Evolutionary conservation across 2,888 invertebrate species (phyloP).

Genomic region (Coleophora flavipennella): DNA sequence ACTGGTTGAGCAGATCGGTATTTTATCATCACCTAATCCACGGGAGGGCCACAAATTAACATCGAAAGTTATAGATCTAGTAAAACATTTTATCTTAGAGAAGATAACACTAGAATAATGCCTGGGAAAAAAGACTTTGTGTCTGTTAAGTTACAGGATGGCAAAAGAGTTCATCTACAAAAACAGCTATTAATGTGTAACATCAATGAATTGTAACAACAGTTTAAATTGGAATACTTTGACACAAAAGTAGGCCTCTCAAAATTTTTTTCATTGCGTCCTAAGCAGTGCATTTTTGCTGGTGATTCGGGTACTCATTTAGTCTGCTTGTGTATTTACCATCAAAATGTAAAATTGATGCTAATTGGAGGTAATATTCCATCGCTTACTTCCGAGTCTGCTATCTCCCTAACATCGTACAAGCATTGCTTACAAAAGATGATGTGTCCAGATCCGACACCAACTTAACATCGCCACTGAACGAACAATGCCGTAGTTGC

Average conservation of each 20-base stretch:
- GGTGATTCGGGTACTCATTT: conserved; percentile 17
- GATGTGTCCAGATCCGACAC: conserved; percentile 17
- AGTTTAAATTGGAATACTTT: conserved; percentile 11
- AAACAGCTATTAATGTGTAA: conserved; percentile 11
- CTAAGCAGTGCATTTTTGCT: conserved; percentile 16
- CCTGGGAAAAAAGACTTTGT: conserved; percentile 7
- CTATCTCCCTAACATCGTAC: conserved; percentile 13
- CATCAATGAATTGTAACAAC: conserved; percentile 10
- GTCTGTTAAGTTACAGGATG: conserved; percentile 14
- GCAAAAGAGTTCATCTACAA: conserved; percentile 11
- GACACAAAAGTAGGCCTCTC: conserved; percentile 13
- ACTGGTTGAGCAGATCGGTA: conserved; percentile 12
- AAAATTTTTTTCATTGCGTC: conserved; percentile 16
- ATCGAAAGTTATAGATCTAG: conserved; percentile 1
- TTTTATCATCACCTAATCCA: conserved; percentile 16
- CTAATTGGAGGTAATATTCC: conserved; percentile 14
- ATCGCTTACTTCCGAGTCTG: conserved; percentile 11
- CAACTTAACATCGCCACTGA: conserved; percentile 8
- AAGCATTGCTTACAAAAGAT: conserved; percentile 12
- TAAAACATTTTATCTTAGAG: conserved; percentile 9
- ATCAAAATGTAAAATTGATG: conserved; percentile 13
- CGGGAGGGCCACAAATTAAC: conserved; percentile 12
- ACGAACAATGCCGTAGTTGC: conserved; percentile 10
- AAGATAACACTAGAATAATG: conserved; percentile 7
- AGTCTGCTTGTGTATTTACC: conserved; percentile 11